Conservation (phyloP, 2,113 vertebrate genomes). For the Lepidothrix coronata region DNA sequence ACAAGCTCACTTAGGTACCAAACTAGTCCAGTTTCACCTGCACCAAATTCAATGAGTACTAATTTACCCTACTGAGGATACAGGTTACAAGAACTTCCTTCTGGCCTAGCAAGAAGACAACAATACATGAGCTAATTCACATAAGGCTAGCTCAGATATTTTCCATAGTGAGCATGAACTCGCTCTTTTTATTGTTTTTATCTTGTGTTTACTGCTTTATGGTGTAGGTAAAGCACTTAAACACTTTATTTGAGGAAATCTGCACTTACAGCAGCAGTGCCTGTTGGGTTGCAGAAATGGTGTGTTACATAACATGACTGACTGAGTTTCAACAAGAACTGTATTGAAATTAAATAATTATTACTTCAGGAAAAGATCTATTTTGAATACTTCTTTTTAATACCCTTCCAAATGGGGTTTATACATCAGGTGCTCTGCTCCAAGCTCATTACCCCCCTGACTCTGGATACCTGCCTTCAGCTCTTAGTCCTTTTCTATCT, state of each 20-base stretch:
- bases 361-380: not conserved
- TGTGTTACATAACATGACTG: not conserved
- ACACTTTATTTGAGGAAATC: not conserved
- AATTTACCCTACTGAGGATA: not conserved
- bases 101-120: not conserved
- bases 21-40: not conserved
- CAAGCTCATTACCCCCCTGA: not conserved
- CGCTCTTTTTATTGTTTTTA: rapidly evolving
- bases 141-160: not conserved
- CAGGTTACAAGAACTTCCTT: not conserved
- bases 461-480: not conserved
- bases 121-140: not conserved
- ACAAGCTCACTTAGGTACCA: not conserved
- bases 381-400: not conserved
- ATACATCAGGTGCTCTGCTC: not conserved
- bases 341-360: not conserved
- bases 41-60: rapidly evolving
- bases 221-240: not conserved
- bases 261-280: not conserved
- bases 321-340: not conserved
- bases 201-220: not conserved
- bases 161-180: rapidly evolving
- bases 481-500: not conserved
- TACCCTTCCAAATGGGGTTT: not conserved
- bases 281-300: not conserved